phyloP scores from a whole-genome alignment of 2,888 invertebrate species.

The Pachydiplax longipennis region DNA sequence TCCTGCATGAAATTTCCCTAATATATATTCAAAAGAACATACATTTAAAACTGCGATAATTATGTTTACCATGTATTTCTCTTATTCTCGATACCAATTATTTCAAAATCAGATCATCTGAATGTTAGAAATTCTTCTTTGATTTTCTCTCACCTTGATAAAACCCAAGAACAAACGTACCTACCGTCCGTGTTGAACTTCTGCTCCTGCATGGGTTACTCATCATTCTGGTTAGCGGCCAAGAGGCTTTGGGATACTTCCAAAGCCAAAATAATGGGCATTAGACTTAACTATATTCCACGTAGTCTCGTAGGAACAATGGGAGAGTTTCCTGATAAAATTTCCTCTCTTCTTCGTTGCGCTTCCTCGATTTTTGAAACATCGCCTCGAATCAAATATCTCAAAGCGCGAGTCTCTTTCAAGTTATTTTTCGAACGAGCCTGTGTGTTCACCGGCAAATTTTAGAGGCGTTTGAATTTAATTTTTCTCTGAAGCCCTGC shows the following conservation, averaged over 20 bases:
- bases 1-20: no score
- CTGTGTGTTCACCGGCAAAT: not conserved
- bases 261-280: slow-evolving; percentile 18
- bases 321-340: not conserved
- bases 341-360: no score
- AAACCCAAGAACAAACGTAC: not conserved
- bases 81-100: no score
- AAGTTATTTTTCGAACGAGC: not conserved
- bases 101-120: no score
- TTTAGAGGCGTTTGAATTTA: not conserved
- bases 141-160: not conserved
- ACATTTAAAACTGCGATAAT: no score
- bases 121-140: not conserved
- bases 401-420: not conserved
- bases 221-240: slow-evolving; percentile 7
- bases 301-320: not conserved
- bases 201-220: not conserved
- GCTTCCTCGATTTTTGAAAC: no score
- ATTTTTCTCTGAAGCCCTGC: not conserved
- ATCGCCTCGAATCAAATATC: no score
- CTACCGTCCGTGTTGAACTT: not conserved
- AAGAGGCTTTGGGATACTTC: slow-evolving; percentile 4
- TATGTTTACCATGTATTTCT: no score
- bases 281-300: not conserved
- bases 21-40: no score